A percentile compares a stretch with the other conserved stretches of the same genome.
phyloP scores from a whole-genome alignment of 1,140 invertebrate species.

The Calliopsis andreniformis region DNA sequence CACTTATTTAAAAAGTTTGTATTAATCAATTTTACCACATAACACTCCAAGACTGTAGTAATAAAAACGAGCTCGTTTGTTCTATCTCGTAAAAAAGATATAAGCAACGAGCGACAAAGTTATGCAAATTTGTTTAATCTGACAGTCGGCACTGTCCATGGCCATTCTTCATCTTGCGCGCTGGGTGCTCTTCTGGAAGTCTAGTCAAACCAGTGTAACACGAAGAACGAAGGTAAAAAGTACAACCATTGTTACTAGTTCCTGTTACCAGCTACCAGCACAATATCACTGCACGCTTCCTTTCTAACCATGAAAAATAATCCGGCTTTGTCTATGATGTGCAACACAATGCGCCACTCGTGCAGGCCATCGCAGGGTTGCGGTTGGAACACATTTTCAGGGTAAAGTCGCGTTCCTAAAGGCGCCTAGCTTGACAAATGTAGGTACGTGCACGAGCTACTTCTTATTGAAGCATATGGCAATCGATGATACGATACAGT shows the following conservation, averaged over 20 bases:
- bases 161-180: conserved; percentile 40
- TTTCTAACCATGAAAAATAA: conserved; percentile 73
- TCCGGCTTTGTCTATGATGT: conserved; percentile 70
- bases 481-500: too few species aligned
- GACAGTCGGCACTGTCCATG: conserved; percentile 22
- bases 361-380: conserved; percentile 45
- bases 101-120: conserved; percentile 12
- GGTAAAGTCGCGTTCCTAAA: conserved; percentile 14
- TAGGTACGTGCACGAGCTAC: background rate
- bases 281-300: conserved; percentile 63
- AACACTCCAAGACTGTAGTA: background rate
- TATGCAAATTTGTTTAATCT: conserved; percentile 47
- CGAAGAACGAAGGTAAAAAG: conserved; percentile 63
- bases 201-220: conserved; percentile 70
- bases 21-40: too few species aligned
- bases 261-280: conserved; percentile 47
- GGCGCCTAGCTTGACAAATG: conserved; percentile 13
- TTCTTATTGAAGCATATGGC: background rate
- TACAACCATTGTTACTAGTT: conserved; percentile 63
- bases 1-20: too few species aligned
- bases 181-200: conserved; percentile 59
- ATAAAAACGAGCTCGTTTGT: too few species aligned
- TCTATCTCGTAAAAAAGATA: background rate
- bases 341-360: conserved; percentile 57
- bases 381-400: conserved; percentile 30